Evolutionary conservation across 2,797 vertebrate species (phyloP).

Genomic region (Otolemur crassicaudatus): DNA sequence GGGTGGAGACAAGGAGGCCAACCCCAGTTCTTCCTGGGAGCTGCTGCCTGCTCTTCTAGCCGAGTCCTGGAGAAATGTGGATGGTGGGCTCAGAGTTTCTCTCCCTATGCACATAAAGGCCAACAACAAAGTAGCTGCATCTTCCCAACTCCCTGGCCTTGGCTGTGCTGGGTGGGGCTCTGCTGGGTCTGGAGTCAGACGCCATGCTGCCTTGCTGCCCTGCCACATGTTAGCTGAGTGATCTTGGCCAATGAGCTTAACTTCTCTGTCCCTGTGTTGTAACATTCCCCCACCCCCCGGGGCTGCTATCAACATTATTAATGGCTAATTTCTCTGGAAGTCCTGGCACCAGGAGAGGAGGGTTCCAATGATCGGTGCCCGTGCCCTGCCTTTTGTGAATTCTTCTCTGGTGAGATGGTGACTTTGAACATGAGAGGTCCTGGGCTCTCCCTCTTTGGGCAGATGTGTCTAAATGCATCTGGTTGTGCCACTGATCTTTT

Average conservation of each 20-base stretch:
- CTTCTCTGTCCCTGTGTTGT: not conserved
- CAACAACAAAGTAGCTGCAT: not conserved
- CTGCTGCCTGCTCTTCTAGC: not conserved
- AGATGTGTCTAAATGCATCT: not conserved
- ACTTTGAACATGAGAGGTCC: rapidly evolving
- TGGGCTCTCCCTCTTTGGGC: rapidly evolving
- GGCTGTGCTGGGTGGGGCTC: not conserved
- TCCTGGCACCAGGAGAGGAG: not conserved
- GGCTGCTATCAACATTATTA: not conserved
- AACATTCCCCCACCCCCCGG: rapidly evolving
- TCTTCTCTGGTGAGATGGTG: not conserved
- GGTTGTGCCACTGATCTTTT: not conserved
- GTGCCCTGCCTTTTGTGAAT: not conserved
- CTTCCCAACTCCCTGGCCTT: not conserved
- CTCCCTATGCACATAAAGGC: rapidly evolving
- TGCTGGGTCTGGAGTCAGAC: not conserved
- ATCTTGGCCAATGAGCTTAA: not conserved
- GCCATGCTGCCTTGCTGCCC: not conserved
- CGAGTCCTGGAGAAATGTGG: not conserved
- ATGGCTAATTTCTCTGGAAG: rapidly evolving
- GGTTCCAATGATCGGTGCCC: not conserved
- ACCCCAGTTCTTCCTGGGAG: not conserved
- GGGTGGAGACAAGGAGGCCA: not conserved
- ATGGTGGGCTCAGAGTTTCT: not conserved
- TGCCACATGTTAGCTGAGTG: rapidly evolving